Evolutionary conservation across 2,797 vertebrate species (phyloP).

Genomic region (Pteropus rufus): DNA sequence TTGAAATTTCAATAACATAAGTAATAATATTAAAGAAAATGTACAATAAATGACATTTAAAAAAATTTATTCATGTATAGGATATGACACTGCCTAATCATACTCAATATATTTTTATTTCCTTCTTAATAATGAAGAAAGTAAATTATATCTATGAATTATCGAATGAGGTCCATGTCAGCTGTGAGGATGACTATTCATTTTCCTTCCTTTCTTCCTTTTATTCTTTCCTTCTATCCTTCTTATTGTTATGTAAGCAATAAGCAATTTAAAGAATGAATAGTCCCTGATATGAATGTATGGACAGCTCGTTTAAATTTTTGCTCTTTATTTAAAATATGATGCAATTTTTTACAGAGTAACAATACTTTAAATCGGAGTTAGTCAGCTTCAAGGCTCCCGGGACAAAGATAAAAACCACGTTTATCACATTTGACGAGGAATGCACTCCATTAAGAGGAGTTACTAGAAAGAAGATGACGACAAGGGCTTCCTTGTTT

Average conservation of each 20-base stretch:
- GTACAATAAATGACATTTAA: not conserved
- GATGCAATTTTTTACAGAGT: not conserved
- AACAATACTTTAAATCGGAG: not conserved
- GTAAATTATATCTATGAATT: not conserved
- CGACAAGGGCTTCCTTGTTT: not conserved
- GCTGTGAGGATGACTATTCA: not conserved
- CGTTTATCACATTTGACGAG: not conserved
- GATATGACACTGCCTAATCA: not conserved
- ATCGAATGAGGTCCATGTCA: not conserved
- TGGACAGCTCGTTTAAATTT: not conserved
- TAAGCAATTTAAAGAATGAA: not conserved
- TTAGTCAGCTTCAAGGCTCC: not conserved
- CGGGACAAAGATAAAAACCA: not conserved
- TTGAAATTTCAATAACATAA: not conserved
- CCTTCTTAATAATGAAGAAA: not conserved
- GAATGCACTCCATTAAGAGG: not conserved
- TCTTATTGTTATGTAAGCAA: not conserved
- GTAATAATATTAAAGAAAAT: not conserved
- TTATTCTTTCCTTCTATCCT: not conserved
- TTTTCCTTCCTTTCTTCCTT: not conserved
- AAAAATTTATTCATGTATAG: not conserved
- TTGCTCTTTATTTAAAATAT: not conserved
- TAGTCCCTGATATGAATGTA: not conserved
- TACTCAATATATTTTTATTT: not conserved
- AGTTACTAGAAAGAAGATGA: not conserved